Conservation (phyloP, 1,140 invertebrate genomes). For the Drosophila rufa region DNA sequence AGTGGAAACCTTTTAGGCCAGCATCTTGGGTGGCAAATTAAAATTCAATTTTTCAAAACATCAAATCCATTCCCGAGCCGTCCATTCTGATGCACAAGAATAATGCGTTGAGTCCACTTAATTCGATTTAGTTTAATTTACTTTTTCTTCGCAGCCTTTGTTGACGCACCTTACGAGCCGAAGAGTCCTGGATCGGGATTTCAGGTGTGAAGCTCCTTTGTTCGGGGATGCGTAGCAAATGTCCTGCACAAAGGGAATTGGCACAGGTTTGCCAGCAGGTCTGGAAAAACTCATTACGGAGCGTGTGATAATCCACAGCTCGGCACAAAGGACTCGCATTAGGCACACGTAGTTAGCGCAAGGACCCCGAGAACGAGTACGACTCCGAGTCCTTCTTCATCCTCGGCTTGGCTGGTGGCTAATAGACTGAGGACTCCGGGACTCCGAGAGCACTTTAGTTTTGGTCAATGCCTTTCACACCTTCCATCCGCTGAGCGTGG, state of each 20-base stretch:
- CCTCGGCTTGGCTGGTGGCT: conserved; percentile 64
- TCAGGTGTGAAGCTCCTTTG: conserved; percentile 54
- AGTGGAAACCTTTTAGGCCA: conserved; percentile 75
- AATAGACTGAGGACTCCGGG: conserved; percentile 52
- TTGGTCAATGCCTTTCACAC: conserved; percentile 82
- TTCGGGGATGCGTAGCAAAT: conserved; percentile 69
- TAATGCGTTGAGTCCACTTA: conserved; percentile 65
- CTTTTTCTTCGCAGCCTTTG: conserved; percentile 48
- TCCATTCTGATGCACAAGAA: conserved; percentile 50
- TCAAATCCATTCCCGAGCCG: conserved; percentile 52
- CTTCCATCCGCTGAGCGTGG: conserved; percentile 68
- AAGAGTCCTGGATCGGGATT: conserved; percentile 14
- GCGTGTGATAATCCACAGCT: conserved; percentile 80
- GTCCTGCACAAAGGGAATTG: conserved; percentile 55
- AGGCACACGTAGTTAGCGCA: conserved; percentile 82
- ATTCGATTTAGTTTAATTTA: conserved; percentile 78
- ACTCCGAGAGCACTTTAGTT: conserved; percentile 68
- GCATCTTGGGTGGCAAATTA: conserved; percentile 79
- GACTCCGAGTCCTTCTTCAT: conserved; percentile 19
- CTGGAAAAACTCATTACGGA: conserved; percentile 65
- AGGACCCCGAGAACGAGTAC: conserved; percentile 38
- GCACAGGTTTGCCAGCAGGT: conserved; percentile 80
- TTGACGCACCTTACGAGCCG: conserved; percentile 51
- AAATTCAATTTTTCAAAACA: conserved; percentile 82
- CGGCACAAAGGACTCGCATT: conserved; percentile 70